Evolutionary conservation across 2,888 invertebrate genomes (phyloP), one percentile per base, ranked within the genome.

Genomic region (Uropetala carovei): DNA sequence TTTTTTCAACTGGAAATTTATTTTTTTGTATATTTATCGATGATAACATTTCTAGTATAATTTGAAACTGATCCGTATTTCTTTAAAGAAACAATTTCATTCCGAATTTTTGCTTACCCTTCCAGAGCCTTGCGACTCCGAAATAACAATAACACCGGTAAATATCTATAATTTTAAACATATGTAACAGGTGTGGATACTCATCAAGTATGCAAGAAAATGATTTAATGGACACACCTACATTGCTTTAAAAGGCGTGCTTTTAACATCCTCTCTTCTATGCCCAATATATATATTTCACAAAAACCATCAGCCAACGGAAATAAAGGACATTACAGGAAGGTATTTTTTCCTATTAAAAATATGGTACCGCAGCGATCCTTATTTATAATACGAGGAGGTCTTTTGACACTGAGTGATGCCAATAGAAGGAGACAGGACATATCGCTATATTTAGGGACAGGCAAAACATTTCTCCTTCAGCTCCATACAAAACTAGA

Each of bases 391-490:
- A 75, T 27, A 43, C 5, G 43, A 18, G 75, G n/a, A 22, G 0
- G 0, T 11, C 9, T 43, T 43, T 43, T 43, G 75, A 75, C 75
- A 13, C 22, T 75, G 75, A 75, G 27, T 9, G 14, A 75, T 75
- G 75, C 75, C 2, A 10, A 27, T 10, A 5, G 3, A 75, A 27
- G 75, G 27, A 27, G 75, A 75, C 75, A 75, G 75, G n/a, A 22
- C n/a, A 11, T 22, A 75, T 75, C 14, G 75, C 75, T 27, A 27
- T 27, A 27, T 75, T 75, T 27, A 75, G 27, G 22, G 75, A 75
- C 75, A 75, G 75, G 75, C 75, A 75, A 75, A 75, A 75, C 75
- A 75, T 75, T 75, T 75, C 75, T 27, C 75, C 75, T 75, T 75
- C 27, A 75, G 75, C 75, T 27, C 75, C 22, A 13, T 27, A 22